phyloP scores from a whole-genome alignment of 2,797 vertebrate genomes.

The Semaprochilodus insignis region DNA sequence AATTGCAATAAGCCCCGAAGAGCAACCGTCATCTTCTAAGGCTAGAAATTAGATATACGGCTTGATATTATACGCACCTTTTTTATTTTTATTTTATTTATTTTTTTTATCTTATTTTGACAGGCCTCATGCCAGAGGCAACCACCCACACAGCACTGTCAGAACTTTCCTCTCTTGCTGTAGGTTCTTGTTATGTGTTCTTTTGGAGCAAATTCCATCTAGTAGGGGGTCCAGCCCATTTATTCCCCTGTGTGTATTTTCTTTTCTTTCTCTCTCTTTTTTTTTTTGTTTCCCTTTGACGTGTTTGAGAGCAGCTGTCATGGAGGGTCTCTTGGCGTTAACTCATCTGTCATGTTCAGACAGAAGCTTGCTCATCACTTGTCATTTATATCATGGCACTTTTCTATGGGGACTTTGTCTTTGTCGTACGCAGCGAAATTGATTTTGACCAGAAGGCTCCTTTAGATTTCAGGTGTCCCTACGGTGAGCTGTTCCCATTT shows the following conservation, averaged over 20 bases:
- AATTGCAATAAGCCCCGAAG: not conserved
- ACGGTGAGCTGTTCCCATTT: conserved; percentile 48
- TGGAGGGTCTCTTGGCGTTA: conserved; percentile 73
- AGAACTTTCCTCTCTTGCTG: conserved; percentile 18
- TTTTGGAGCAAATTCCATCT: conserved; percentile 62
- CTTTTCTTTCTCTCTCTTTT: conserved; percentile 44
- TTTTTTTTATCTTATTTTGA: conserved; percentile 15
- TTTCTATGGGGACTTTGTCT: conserved; percentile 73
- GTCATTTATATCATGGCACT: conserved; percentile 72
- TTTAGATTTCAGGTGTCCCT: conserved; percentile 60
- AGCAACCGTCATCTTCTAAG: not conserved
- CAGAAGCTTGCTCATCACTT: conserved; percentile 74
- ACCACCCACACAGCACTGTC: conserved; percentile 11
- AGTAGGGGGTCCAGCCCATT: conserved; percentile 60
- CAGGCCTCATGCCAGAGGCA: conserved; percentile 14
- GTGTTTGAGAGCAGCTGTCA: conserved; percentile 74
- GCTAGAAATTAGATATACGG: not conserved
- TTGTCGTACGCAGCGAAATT: conserved; percentile 75
- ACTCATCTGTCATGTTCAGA: conserved; percentile 76
- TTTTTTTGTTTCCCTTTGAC: conserved; percentile 54
- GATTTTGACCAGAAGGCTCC: conserved; percentile 71
- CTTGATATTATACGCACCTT: not conserved
- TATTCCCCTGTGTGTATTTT: conserved; percentile 54
- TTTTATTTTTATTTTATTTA: not conserved
- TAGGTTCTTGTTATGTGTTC: conserved; percentile 50